A percentile compares a stretch with the other conserved stretches of the same genome.
phyloP scores from a whole-genome alignment of 2,113 vertebrate species.

The Lophura nycthemera region DNA sequence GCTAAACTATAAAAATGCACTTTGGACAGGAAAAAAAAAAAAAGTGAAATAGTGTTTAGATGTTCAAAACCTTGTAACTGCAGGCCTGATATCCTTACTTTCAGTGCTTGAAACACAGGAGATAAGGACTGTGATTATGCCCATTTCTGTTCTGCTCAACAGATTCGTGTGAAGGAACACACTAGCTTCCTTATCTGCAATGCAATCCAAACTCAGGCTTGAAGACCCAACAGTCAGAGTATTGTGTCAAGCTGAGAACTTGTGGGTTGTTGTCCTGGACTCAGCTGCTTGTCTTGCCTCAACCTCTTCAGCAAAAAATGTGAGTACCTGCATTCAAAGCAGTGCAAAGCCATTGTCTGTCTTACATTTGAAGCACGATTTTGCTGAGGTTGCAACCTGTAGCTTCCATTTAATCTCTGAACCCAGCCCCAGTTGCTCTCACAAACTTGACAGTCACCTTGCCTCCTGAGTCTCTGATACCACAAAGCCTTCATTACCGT shows the following conservation, averaged over 20 bases:
- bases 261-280: not conserved
- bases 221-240: not conserved
- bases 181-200: not conserved
- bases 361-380: not conserved
- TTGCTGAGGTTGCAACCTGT: not conserved
- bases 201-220: not conserved
- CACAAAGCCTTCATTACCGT: not conserved
- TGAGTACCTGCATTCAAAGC: not conserved
- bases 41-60: constrained; percentile 16
- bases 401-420: not conserved
- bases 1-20: constrained; percentile 24
- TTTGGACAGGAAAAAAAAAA: not conserved
- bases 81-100: not conserved
- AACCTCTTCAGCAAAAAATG: not conserved
- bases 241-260: not conserved
- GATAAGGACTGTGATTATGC: not conserved
- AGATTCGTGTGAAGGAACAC: not conserved
- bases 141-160: not conserved
- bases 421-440: not conserved
- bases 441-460: not conserved
- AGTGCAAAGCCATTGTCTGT: not conserved
- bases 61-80: constrained; percentile 3
- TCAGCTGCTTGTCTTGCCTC: not conserved
- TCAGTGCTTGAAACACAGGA: not conserved
- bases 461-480: not conserved